phyloP scores from a whole-genome alignment of 2,888 invertebrate genomes.

The Drosophila birchii region DNA sequence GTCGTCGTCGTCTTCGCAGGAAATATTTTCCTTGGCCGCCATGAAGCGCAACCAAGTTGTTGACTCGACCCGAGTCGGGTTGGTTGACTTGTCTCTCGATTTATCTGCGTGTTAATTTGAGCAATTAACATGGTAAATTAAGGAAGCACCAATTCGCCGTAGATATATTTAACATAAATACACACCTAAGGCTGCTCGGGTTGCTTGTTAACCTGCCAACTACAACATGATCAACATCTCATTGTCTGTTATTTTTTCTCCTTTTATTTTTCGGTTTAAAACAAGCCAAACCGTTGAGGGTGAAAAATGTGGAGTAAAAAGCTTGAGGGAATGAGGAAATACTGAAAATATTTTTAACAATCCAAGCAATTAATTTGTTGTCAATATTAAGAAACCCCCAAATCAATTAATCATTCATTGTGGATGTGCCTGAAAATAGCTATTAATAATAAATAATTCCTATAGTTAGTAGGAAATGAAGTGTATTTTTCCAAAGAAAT shows the following conservation, averaged over 20 bases:
- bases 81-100: conserved; percentile 54
- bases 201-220: conserved; percentile 49
- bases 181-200: conserved; percentile 41
- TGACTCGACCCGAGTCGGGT: conserved; percentile 24
- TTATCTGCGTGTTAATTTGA: conserved; percentile 61
- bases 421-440: neutral
- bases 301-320: conserved; percentile 20
- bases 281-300: conserved; percentile 19
- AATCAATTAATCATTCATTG: conserved; percentile 20
- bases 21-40: conserved; percentile 20
- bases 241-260: conserved; percentile 35
- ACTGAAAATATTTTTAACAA: conserved; percentile 3
- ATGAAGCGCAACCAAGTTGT: conserved; percentile 33
- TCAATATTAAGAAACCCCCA: neutral
- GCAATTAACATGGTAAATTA: conserved; percentile 62
- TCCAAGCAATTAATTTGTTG: conserved; percentile 6
- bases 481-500: neutral
- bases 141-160: conserved; percentile 63
- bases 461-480: neutral
- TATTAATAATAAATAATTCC: conserved; percentile 1
- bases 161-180: conserved; percentile 41
- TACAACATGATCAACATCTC: conserved; percentile 47
- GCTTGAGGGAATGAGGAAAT: conserved; percentile 28
- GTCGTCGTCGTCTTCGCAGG: conserved; percentile 19
- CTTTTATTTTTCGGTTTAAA: conserved; percentile 15